These are phyloP conservation scores for Echinometra lucunter DNA, from an alignment of 53 echinoderm and acorn worm species.

Conservation along the genomic window DNA sequence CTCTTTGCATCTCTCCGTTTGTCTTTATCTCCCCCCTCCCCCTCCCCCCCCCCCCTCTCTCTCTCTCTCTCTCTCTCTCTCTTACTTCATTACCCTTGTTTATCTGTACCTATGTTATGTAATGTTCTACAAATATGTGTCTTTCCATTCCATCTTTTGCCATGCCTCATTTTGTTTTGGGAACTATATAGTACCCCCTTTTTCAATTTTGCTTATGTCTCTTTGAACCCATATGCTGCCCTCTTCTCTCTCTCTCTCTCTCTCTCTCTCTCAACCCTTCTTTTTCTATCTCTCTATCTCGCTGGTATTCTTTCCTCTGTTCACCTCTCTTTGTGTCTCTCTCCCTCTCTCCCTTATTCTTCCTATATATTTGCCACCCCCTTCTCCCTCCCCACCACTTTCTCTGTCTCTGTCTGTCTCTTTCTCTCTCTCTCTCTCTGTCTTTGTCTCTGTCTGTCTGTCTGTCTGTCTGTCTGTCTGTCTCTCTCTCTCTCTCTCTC, in stretches of 20 bases:
- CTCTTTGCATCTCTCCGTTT: background rate
- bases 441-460: too few species aligned
- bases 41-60: background rate
- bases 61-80: conserved; percentile 3
- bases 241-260: background rate
- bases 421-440: too few species aligned
- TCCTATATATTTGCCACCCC: background rate
- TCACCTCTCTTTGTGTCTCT: background rate
- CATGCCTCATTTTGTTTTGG: too few species aligned
- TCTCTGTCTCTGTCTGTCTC: background rate
- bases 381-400: background rate
- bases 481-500: background rate
- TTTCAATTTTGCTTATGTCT: background rate
- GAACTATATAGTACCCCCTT: background rate
- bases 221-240: background rate
- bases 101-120: background rate
- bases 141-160: background rate
- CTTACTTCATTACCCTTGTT: background rate
- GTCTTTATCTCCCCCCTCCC: background rate
- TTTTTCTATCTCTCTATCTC: background rate
- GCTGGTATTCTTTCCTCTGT: background rate
- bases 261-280: background rate
- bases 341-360: background rate
- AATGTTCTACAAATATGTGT: background rate
- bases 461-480: too few species aligned